A percentile compares a stretch with the other conserved stretches of the same genome.
phyloP scores from a whole-genome alignment of 2,113 vertebrate species.

The Syngnathus floridae region DNA sequence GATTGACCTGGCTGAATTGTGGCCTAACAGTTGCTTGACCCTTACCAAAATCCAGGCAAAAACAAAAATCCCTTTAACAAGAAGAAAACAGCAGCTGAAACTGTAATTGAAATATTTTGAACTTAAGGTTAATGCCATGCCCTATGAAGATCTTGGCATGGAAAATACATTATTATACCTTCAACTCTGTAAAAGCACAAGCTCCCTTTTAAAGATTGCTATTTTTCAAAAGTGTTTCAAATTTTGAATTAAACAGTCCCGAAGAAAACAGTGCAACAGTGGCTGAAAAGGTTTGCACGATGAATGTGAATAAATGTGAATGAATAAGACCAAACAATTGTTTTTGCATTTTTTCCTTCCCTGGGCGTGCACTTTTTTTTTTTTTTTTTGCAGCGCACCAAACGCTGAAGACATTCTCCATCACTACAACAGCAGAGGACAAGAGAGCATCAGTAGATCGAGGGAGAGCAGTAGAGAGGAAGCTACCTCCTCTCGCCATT shows the following conservation, averaged over 20 bases:
- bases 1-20: too few relatives aligned
- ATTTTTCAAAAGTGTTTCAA: background rate
- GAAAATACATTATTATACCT: background rate
- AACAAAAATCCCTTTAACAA: too few relatives aligned
- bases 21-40: too few relatives aligned
- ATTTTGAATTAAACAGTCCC: background rate
- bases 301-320: background rate
- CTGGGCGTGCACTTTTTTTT: conserved; percentile 22
- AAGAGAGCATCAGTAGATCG: conserved; percentile 53
- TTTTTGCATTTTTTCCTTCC: background rate
- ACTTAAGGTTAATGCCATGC: background rate
- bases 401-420: conserved; percentile 49
- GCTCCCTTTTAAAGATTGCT: background rate
- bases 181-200: background rate
- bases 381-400: conserved; percentile 32
- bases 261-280: background rate
- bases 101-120: background rate
- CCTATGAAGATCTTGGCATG: background rate
- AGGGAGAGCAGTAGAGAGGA: conserved; percentile 37
- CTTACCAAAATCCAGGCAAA: too few relatives aligned
- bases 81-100: too few relatives aligned
- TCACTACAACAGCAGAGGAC: conserved; percentile 60
- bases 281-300: background rate
- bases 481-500: conserved; percentile 53
- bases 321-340: conserved; percentile 20